Evolutionary conservation across 2,797 vertebrate genomes (phyloP).

Genomic region (Sebastes hopkinsi): DNA sequence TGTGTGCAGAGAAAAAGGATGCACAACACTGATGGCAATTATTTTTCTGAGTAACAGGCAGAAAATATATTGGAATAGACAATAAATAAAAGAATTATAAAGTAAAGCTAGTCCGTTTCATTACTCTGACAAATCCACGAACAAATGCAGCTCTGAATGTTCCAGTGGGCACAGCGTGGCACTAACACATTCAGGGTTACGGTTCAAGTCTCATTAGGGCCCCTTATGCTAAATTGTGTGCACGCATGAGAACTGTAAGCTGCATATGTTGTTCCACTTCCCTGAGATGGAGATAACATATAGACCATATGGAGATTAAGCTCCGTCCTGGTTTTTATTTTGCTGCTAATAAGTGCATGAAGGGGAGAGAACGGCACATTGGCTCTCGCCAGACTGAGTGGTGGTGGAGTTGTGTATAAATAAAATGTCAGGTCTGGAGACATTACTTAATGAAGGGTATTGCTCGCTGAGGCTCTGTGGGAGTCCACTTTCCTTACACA

Average conservation of each 20-base stretch:
- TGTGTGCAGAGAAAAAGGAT: not conserved
- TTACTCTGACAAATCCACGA: slow-evolving; percentile 1
- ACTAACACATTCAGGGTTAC: slow-evolving; percentile 19
- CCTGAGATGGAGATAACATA: not conserved
- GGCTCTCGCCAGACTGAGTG: not conserved
- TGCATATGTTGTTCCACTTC: not conserved
- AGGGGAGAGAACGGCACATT: not conserved
- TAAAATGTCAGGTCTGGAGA: slow-evolving; percentile 27
- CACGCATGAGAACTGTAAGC: not conserved
- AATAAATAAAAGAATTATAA: slow-evolving; percentile 10
- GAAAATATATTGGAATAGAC: slow-evolving; percentile 6
- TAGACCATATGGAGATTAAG: not conserved
- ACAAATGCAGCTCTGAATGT: not conserved
- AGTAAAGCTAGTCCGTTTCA: not conserved
- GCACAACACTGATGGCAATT: slow-evolving; percentile 49
- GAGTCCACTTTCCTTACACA: slow-evolving; percentile 54
- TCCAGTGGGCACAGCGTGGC: slow-evolving; percentile 9
- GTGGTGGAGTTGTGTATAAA: slow-evolving; percentile 26
- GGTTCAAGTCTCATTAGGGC: slow-evolving; percentile 46
- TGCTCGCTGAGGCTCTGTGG: slow-evolving; percentile 34
- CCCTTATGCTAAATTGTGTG: not conserved
- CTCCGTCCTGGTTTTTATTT: not conserved
- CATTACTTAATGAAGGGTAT: slow-evolving; percentile 54
- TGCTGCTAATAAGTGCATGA: not conserved
- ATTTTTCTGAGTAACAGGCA: slow-evolving; percentile 51